Percentiles rank a stretch among this genome's conserved stretches.
Evolutionary conservation across 1,140 invertebrate genomes (phyloP).

Genomic region (Meloidogyne exigua): DNA sequence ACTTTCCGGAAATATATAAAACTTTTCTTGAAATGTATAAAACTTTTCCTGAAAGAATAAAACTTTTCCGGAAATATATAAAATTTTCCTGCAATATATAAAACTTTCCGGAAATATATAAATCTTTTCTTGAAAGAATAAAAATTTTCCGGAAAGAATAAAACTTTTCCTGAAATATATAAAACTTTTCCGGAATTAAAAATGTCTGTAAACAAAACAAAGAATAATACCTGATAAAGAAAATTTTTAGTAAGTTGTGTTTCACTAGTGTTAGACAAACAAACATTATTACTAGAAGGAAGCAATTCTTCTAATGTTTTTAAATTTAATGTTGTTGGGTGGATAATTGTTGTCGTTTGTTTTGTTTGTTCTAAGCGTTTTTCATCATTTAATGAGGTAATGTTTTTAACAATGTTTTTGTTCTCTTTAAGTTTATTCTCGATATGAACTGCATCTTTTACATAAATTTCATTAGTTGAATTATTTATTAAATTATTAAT

Average conservation of each 20-base stretch:
- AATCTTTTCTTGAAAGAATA: too few relatives aligned
- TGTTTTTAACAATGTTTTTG: neutral
- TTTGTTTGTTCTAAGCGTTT: neutral
- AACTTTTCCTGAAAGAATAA: too few relatives aligned
- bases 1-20: too few relatives aligned
- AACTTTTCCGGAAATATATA: neutral
- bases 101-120: too few relatives aligned
- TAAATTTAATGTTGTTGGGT: neutral
- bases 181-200: too few relatives aligned
- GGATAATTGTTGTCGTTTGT: neutral
- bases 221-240: neutral
- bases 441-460: conserved; percentile 11
- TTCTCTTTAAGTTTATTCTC: neutral
- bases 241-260: neutral
- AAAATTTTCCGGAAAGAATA: neutral
- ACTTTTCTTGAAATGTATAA: too few relatives aligned
- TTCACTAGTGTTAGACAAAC: neutral
- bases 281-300: neutral
- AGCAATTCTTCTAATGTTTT: neutral
- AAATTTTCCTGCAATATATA: neutral
- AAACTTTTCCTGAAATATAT: neutral
- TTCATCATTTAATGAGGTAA: neutral
- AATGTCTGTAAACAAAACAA: too few relatives aligned
- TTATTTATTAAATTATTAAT: conserved; percentile 3
- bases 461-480: conserved; percentile 10